phyloP scores from a whole-genome alignment of 2,113 vertebrate species.

The Pristiophorus japonicus region DNA sequence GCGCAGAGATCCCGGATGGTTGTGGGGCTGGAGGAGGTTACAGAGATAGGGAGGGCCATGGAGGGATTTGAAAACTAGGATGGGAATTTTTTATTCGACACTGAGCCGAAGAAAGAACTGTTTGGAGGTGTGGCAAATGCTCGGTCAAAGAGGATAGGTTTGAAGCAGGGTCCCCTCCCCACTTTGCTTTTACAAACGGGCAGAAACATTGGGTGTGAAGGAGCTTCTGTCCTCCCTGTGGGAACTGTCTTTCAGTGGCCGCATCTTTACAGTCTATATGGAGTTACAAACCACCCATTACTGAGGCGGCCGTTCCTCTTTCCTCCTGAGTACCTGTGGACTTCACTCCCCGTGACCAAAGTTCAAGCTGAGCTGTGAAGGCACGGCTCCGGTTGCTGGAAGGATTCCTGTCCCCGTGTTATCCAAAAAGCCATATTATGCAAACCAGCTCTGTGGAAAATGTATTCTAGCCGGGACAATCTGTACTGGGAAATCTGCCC shows the following conservation, averaged over 20 bases:
- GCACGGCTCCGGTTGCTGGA: neutral
- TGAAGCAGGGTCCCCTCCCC: neutral
- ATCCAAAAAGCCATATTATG: neutral
- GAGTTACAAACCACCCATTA: neutral
- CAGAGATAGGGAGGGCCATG: neutral
- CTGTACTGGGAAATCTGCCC: slow-evolving; percentile 22
- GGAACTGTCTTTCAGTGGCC: neutral
- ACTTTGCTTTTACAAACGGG: neutral
- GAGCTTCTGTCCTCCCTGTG: neutral
- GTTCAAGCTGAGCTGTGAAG: neutral
- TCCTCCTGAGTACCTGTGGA: neutral
- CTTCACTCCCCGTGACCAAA: neutral
- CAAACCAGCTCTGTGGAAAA: neutral
- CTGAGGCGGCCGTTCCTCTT: neutral
- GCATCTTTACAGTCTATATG: neutral
- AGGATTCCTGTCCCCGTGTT: neutral
- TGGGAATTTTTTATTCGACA: neutral
- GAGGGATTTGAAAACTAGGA: neutral
- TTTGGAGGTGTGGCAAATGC: neutral
- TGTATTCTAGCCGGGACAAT: neutral
- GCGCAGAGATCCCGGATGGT: neutral
- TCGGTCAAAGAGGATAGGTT: neutral
- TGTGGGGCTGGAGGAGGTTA: neutral
- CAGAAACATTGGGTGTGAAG: neutral
- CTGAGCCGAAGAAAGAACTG: neutral